Evolutionary conservation across 1,140 invertebrate species (phyloP), one percentile per base, ranked within the genome.

Genomic region (Lepidurus packardi): DNA sequence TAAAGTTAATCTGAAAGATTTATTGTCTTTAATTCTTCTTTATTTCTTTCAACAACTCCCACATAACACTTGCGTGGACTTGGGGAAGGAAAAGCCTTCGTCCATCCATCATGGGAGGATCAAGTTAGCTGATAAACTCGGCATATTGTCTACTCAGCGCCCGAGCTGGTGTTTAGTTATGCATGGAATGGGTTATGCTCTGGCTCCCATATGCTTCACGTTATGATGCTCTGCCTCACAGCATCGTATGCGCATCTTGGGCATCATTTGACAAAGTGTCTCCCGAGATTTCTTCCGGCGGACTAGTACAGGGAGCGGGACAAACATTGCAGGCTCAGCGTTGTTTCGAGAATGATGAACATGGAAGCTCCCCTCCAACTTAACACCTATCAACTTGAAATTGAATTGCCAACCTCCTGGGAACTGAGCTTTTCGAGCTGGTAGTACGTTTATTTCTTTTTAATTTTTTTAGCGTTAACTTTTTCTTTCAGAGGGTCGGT

Each of bases 211-310:
- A 65, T 65, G 53, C 53, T 65, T 65, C 53, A 65, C 53, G 53
- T 65, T 65, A 65, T 65, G 53, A 65, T 65, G 13, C 53, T 65
- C 53, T 65, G 53, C 53, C 21, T 65, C 21, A 21, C 53, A 65
- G 53, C 53, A 65, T 65, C 53, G 21, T 65, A 65, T 21, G 53
- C 53, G 53, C 53, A 65, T 65, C 53, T 21, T 13, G 53, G 53
- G 53, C 53, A 65, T 65, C 53, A 65, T 65, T 65, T 65, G 53
- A 65, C 53, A 65, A 65, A 65, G 53, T 65, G 53, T 65, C 53
- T 65, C 53, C 53, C 16, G 53, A 65, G 53, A 65, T 65, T 65
- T 16, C 53, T 65, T 16, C 53, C 13, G 16, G 53, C 34, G 53
- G 21, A 16, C 8, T 13, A 1, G 16, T 65, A 21, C 53, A 7